phyloP scores from a whole-genome alignment of 2,113 vertebrate genomes.

The Boleophthalmus pectinirostris region DNA sequence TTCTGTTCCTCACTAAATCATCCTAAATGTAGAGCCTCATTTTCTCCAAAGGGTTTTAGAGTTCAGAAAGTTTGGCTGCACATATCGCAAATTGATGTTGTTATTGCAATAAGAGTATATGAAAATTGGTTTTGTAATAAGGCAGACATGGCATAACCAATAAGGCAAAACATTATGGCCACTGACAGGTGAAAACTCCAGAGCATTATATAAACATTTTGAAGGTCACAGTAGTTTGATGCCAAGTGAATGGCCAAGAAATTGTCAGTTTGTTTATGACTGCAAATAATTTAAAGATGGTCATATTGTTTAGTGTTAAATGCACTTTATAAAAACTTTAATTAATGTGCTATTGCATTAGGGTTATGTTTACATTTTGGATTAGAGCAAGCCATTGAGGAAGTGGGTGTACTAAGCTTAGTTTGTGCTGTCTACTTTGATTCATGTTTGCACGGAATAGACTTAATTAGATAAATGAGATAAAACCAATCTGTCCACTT shows the following conservation, averaged over 20 bases:
- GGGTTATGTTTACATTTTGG: not conserved
- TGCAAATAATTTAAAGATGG: too few relatives aligned
- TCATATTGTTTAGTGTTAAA: too few relatives aligned
- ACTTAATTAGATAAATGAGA: not conserved
- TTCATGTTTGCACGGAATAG: not conserved
- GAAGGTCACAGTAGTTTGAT: not conserved
- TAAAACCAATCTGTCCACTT: not conserved
- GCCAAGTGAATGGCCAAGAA: too few relatives aligned
- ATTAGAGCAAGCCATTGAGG: not conserved
- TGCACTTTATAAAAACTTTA: too few relatives aligned
- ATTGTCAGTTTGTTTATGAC: too few relatives aligned
- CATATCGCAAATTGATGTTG: not conserved
- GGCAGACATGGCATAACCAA: not conserved
- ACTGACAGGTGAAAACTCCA: not conserved
- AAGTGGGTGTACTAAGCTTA: not conserved
- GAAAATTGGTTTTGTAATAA: not conserved
- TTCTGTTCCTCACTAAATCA: conserved; percentile 11
- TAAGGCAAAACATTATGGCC: not conserved
- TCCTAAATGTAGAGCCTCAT: not conserved
- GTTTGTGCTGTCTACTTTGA: not conserved
- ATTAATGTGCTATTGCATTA: too few relatives aligned
- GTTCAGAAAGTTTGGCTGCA: conserved; percentile 28
- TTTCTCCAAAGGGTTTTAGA: conserved; percentile 20
- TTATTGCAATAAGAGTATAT: not conserved
- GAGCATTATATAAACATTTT: not conserved